Evolutionary conservation across 2,797 vertebrate species (phyloP).

Genomic region (Phalanger gymnotis): DNA sequence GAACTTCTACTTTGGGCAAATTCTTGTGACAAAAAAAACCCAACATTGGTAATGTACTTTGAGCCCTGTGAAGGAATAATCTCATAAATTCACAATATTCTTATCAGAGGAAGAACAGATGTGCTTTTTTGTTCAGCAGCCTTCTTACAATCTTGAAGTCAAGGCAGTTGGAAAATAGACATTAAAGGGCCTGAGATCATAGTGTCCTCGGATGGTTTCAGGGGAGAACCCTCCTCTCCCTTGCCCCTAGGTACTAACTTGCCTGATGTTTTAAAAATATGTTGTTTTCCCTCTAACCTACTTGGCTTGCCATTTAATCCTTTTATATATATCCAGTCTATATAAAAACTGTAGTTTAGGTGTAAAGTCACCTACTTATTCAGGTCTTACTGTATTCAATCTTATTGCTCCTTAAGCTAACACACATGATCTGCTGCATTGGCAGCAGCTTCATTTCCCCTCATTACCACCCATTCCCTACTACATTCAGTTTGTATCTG

Average conservation of each 20-base stretch:
- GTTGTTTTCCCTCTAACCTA: constrained; percentile 53
- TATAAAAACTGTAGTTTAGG: constrained; percentile 67
- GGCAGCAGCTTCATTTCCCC: neutral
- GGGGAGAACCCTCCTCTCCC: constrained; percentile 6
- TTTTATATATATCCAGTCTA: too few relatives aligned
- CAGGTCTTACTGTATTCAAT: neutral
- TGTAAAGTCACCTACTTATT: constrained; percentile 51
- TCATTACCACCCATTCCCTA: neutral
- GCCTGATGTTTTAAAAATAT: constrained; percentile 60
- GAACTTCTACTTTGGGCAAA: neutral
- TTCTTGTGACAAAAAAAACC: neutral
- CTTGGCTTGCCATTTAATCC: constrained; percentile 65
- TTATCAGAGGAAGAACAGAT: neutral
- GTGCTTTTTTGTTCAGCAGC: neutral
- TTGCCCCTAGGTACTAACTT: constrained; percentile 67
- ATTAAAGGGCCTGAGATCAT: neutral
- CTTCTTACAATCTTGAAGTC: neutral
- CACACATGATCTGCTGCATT: constrained; percentile 25
- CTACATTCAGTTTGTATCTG: neutral
- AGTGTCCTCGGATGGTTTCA: constrained; percentile 14
- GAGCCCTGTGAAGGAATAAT: neutral
- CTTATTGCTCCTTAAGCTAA: constrained; percentile 8
- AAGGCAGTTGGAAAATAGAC: neutral
- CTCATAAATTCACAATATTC: neutral
- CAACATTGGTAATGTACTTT: neutral